A percentile compares a stretch with the other conserved stretches of the same genome.
Conservation (phyloP, 1,140 invertebrate species). For the Eciton burchellii region DNA sequence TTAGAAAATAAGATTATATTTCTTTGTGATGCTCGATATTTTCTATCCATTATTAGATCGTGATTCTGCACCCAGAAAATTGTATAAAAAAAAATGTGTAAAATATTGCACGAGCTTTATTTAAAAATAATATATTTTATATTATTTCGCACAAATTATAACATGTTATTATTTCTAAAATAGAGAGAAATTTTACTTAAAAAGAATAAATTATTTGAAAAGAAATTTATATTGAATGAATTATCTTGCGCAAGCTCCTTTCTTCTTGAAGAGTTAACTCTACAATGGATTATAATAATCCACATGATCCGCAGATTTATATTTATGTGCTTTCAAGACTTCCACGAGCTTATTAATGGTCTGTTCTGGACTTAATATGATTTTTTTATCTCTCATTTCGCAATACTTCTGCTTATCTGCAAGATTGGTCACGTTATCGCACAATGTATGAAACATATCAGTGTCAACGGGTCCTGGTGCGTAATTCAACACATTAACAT, state of each 20-base stretch:
- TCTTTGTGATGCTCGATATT: background rate
- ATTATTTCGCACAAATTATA: background rate
- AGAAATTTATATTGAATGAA: no score
- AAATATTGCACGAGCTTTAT: background rate
- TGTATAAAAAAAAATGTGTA: background rate
- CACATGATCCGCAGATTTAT: conserved; percentile 93
- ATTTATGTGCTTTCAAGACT: conserved; percentile 90
- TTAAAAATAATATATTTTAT: conserved; percentile 16
- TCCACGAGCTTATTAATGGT: conserved; percentile 91
- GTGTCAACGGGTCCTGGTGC: conserved; percentile 97
- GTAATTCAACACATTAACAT: conserved; percentile 94
- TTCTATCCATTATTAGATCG: background rate
- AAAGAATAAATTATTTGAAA: no score
- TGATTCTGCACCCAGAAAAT: no score
- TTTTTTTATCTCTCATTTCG: conserved; percentile 86
- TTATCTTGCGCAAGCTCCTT: background rate
- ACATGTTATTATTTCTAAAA: background rate
- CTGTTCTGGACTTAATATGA: conserved; percentile 90
- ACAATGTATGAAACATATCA: conserved; percentile 92
- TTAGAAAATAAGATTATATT: background rate
- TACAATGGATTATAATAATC: conserved; percentile 92
- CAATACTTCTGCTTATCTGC: conserved; percentile 88
- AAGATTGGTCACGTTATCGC: conserved; percentile 87
- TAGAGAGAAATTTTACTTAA: background rate
- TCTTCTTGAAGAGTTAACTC: conserved; percentile 20